phyloP scores from a whole-genome alignment of 2,797 vertebrate genomes.

The Hemibagrus guttatus region DNA sequence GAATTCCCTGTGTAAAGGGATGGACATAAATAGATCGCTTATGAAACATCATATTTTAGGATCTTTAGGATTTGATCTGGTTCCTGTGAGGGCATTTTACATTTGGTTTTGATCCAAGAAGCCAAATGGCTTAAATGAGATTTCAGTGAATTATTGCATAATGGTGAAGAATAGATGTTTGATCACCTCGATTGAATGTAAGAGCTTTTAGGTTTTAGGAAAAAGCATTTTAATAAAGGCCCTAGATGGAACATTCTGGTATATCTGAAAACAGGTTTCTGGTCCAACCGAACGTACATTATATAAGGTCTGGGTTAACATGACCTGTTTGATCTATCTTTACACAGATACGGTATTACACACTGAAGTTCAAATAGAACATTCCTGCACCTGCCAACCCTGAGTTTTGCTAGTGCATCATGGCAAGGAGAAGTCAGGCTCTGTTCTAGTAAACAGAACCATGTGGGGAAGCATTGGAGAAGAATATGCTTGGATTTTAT shows the following conservation, averaged over 20 bases:
- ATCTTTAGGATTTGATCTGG: not conserved
- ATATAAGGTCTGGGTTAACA: not conserved
- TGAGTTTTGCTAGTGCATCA: not conserved
- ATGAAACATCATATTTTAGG: conserved; percentile 5
- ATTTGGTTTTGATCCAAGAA: not conserved
- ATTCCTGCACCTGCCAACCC: not conserved
- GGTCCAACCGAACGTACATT: not conserved
- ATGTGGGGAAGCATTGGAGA: not conserved
- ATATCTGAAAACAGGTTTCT: not conserved
- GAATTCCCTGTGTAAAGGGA: conserved; percentile 25
- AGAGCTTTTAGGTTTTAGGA: not conserved
- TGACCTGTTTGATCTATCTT: conserved; percentile 2
- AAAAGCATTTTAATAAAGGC: not conserved
- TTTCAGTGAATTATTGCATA: not conserved
- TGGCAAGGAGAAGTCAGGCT: too few species aligned
- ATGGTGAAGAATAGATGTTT: not conserved
- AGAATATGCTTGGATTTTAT: too few species aligned
- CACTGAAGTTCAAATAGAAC: not conserved
- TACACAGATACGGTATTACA: not conserved
- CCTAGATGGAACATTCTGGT: not conserved
- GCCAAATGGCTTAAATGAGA: not conserved
- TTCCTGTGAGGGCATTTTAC: not conserved
- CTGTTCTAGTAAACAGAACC: not conserved
- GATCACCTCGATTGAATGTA: not conserved
- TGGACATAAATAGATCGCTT: conserved; percentile 26